Conservation (phyloP, 2,797 vertebrate species). For the Natrix natrix region DNA sequence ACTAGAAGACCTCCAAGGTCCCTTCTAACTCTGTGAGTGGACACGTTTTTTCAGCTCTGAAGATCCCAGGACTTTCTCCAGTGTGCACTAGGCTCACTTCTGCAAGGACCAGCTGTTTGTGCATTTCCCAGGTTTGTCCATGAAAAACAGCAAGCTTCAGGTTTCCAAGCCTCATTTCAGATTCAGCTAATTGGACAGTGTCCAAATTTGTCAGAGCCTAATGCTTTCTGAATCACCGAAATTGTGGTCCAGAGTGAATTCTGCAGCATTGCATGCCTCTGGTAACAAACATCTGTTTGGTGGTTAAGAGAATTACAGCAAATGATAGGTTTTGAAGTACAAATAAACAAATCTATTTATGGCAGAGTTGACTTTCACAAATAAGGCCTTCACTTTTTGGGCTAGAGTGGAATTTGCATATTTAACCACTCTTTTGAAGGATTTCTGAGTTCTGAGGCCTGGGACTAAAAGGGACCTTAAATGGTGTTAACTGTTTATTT, state of each 20-base stretch:
- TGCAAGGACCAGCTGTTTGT: not conserved
- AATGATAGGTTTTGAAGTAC: not conserved
- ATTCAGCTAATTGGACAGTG: not conserved
- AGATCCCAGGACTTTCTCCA: not conserved
- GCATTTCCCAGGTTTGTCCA: not conserved
- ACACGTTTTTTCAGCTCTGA: not conserved
- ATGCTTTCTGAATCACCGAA: not conserved
- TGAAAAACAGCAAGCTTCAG: not conserved
- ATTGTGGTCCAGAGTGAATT: not conserved
- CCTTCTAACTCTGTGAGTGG: not conserved
- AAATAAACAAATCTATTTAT: not conserved
- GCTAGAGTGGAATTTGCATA: not conserved
- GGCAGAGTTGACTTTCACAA: not conserved
- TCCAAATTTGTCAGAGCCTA: not conserved
- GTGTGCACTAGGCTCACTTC: not conserved
- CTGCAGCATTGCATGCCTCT: not conserved
- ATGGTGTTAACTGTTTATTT: not conserved
- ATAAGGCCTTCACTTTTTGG: not conserved
- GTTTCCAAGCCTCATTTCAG: not conserved
- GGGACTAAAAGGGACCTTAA: not conserved
- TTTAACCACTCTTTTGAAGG: not conserved
- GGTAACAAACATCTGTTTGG: not conserved
- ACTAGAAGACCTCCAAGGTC: too few relatives aligned
- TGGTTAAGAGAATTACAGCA: not conserved
- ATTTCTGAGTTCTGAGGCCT: not conserved